Percentiles rank a stretch among this genome's conserved stretches.
Conservation (phyloP, 1,140 invertebrate genomes). For the Triops cancriformis region DNA sequence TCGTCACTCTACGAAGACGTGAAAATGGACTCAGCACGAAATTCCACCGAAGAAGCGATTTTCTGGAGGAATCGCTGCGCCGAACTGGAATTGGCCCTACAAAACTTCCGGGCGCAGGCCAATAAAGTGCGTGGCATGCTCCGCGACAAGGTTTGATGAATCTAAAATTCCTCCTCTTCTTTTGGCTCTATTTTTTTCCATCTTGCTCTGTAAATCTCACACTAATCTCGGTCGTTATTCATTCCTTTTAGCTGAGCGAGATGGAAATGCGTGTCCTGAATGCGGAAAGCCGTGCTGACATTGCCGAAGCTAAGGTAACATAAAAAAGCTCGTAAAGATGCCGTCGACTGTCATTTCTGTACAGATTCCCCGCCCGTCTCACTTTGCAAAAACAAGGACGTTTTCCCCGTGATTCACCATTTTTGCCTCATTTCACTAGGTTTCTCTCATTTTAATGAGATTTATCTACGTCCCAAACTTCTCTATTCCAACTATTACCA, state of each 20-base stretch:
- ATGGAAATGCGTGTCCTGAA: constrained; percentile 81
- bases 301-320: constrained; percentile 84
- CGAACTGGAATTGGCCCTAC: constrained; percentile 69
- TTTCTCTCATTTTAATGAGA: too few species aligned
- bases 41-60: constrained; percentile 19
- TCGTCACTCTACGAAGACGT: constrained; percentile 19
- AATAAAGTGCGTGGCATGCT: constrained; percentile 74
- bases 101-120: constrained; percentile 69
- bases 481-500: too few species aligned
- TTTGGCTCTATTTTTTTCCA: neutral
- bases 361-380: neutral
- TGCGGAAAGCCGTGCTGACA: constrained; percentile 77
- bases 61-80: constrained; percentile 72
- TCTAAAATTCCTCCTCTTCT: constrained; percentile 8
- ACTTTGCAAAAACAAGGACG: neutral
- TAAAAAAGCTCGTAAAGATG: neutral
- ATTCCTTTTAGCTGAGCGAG: constrained; percentile 68
- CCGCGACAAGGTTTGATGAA: constrained; percentile 61
- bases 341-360: neutral
- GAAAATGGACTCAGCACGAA: constrained; percentile 32
- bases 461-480: too few species aligned
- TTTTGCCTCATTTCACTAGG: too few species aligned
- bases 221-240: constrained; percentile 13
- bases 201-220: neutral
- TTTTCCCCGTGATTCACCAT: neutral